Base-by-base conservation (phyloP, 2,113 vertebrate species). In the Cygnus atratus region DNA sequence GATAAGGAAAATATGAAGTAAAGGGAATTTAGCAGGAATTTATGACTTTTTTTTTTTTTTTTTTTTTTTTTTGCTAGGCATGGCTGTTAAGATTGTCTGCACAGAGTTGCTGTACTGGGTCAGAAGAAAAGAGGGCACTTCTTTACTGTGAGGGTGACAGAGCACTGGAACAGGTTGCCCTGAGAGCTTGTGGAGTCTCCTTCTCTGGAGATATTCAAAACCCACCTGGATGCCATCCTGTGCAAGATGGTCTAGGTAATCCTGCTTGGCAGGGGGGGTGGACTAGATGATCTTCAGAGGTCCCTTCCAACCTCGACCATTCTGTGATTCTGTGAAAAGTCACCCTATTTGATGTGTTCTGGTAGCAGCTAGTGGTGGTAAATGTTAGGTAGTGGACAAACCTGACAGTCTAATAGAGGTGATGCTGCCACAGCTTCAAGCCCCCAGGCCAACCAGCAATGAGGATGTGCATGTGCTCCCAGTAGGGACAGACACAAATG, bases 1-100 rank as follows among this genome's bases (percentile, higher is more conserved):
- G 95, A 96, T 92, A 97, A 95, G 74, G 54, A 84, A 88, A 81
- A 82, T 19, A 93, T 72, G 68, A 94, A 88, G 43, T 65, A 92
- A 87, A 89, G 21, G 13, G 48, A 87, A 93, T 75, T 72, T 43
- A 68, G 70, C 70, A 87, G n/a, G 61, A 78, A 93, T 93, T 87
- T 72, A 89, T 87, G 70, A 33, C 35, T 70, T 66, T 94, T 24
- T 48, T 91, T 94, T 92, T 80, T 90, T 93, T 85, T 80, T 90
- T 93, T 85, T 87, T 84, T 20, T 71, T 63, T 83, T 92, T 94
- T 85, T 89, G 25, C 52, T 74, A 74, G 52, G 9, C 26, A 61
- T 0, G 0, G 24, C n/a, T 11, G 5, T 46, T 88, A 79, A 86
- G 65, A 86, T 88, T 85, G 78, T 79, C 59, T 84, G 20, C 74